Base-by-base conservation (phyloP, 2,888 invertebrate species). In the Junonia oenone region DNA sequence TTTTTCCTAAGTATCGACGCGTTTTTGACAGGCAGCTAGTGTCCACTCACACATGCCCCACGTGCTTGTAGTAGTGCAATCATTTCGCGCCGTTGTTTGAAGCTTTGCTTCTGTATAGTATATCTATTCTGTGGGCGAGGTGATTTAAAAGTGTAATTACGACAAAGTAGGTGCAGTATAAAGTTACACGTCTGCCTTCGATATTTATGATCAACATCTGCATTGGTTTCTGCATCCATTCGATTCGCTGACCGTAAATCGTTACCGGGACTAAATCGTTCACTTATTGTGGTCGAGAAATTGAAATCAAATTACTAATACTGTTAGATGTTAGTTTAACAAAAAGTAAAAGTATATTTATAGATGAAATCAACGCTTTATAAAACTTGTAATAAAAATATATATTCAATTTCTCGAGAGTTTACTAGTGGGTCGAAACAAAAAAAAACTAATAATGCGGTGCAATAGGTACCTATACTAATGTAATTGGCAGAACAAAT, bases 301-400 rank as follows among this genome's bases (percentile, higher is more conserved):
- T 70, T 66, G 65, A 64, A 71, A 69, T 65, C 59, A 65, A 73
- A 73, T 75, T 64, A 68, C 72, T 55, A 64, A 66, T 74, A 75
- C 77, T 69, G 78, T 76, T 75, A 76, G 62, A 19, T 49, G 61
- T 52, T 56, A 19, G 38, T 40, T 40, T 19, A 19, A 38, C 13
- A 35, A 37, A 37, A 40, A 40, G 38, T 17, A 40, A 17, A 40
- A 19, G 19, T 19, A 19, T 17, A 15, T n/a, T 40, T 40, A 9
- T 17, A n/a, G 9, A 19, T n/a, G 17, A 19, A 17, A 17, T 19
- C 9, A 38, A 3, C 17, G 9, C 38, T 17, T 11, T 38, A 31
- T 31, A 31, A n/a, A 2, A n/a, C 1, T 31, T 31, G 11, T 31
- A 3, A 11, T 31, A 22, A 22, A 22, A 22, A 22, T 11, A 31